Percentiles rank a stretch among this genome's conserved stretches.
These are phyloP conservation scores for Auanema sp. DNA, from an alignment of 2,888 invertebrate species.

Conservation along the genomic window DNA sequence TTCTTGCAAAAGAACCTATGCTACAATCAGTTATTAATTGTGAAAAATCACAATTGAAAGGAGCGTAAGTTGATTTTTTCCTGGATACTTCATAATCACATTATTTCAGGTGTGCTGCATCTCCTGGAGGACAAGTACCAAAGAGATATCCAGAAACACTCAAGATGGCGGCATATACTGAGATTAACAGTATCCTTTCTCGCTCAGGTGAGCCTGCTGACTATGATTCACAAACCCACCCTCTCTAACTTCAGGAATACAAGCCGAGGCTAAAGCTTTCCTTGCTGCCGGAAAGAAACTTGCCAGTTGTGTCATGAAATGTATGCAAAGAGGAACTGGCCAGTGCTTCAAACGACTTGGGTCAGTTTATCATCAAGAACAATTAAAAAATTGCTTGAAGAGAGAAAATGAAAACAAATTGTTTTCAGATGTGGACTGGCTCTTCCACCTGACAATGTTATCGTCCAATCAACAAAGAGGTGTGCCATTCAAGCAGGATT, in stretches of 20 bases:
- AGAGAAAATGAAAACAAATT: background rate
- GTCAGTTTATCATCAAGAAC: slow-evolving; percentile 7
- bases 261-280: slow-evolving; percentile 52
- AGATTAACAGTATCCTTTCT: slow-evolving; percentile 50
- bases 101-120: slow-evolving; percentile 42
- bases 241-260: slow-evolving; percentile 29
- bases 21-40: slow-evolving; percentile 46
- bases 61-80: slow-evolving; percentile 33
- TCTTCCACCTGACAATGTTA: slow-evolving; percentile 55
- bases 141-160: slow-evolving; percentile 62
- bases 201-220: slow-evolving; percentile 25
- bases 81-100: background rate
- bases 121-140: slow-evolving; percentile 49
- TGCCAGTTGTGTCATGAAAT: slow-evolving; percentile 55
- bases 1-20: slow-evolving; percentile 42
- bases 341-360: slow-evolving; percentile 39
- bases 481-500: slow-evolving; percentile 58
- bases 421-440: slow-evolving; percentile 53
- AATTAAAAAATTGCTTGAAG: background rate
- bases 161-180: slow-evolving; percentile 58
- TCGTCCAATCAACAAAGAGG: slow-evolving; percentile 55
- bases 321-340: slow-evolving; percentile 52
- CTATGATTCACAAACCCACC: background rate
- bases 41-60: slow-evolving; percentile 38
- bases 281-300: slow-evolving; percentile 56